A percentile compares a stretch with the other conserved stretches of the same genome.
phyloP scores from a whole-genome alignment of 2,888 invertebrate species.

The Myopa testacea region DNA sequence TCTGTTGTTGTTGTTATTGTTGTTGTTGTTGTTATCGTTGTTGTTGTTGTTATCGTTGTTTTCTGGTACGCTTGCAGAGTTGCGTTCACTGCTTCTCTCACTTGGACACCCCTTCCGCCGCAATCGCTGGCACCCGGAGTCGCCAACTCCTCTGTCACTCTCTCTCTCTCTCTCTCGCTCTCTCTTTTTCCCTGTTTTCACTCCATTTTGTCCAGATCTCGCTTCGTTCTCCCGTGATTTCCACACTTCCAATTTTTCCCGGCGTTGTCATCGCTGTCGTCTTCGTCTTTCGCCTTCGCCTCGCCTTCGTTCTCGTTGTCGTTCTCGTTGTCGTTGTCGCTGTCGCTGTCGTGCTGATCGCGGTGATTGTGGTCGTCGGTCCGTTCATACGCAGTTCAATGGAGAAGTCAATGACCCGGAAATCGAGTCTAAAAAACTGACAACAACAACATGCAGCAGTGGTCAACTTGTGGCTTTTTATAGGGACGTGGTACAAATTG shows the following conservation, averaged over 20 bases:
- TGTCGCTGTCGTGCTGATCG: conserved; percentile 36
- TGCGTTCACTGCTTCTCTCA: not conserved
- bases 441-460: conserved; percentile 51
- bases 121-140: not conserved
- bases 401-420: conserved; percentile 68
- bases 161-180: not conserved
- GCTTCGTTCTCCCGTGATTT: conserved; percentile 9
- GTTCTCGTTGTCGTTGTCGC: conserved; percentile 15
- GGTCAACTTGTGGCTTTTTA: conserved; percentile 39
- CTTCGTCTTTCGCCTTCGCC: not conserved
- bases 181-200: not conserved
- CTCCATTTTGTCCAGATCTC: not conserved
- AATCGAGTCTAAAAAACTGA: conserved; percentile 64
- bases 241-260: not conserved
- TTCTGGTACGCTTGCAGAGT: not conserved
- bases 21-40: not conserved
- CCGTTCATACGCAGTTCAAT: conserved; percentile 62
- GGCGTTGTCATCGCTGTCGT: not conserved
- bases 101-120: not conserved
- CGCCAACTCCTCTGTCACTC: not conserved
- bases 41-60: not conserved
- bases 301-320: conserved; percentile 8
- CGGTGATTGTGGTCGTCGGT: conserved; percentile 40
- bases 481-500: conserved; percentile 30
- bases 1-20: not conserved